phyloP scores from a whole-genome alignment of 2,888 invertebrate genomes.

The Drosophila limbata region DNA sequence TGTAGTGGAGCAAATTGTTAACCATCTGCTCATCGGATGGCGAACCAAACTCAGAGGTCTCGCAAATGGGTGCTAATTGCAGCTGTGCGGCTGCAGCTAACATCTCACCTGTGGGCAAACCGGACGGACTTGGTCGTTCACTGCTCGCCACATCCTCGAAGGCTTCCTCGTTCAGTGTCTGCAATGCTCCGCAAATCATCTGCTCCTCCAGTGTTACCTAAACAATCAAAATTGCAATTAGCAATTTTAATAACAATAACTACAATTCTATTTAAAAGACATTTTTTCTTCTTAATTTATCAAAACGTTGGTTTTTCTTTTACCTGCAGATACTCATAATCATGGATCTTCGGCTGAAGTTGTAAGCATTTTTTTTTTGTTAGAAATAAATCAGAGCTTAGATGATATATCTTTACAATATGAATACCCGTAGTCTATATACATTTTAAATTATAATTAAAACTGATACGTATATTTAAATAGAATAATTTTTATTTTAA shows the following conservation, averaged over 20 bases:
- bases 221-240: constrained; percentile 41
- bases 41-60: constrained; percentile 85
- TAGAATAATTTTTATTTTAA: neutral
- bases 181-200: constrained; percentile 97
- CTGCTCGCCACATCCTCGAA: constrained; percentile 95
- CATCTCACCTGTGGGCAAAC: constrained; percentile 86
- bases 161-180: constrained; percentile 96
- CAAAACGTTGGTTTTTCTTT: constrained; percentile 28
- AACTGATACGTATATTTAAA: neutral
- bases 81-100: constrained; percentile 85
- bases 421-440: neutral
- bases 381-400: constrained; percentile 40
- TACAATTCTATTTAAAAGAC: neutral
- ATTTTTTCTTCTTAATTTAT: neutral
- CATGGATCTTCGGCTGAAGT: constrained; percentile 85
- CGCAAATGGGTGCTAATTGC: constrained; percentile 86
- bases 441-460: neutral
- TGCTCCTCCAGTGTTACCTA: constrained; percentile 97
- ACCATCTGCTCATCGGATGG: constrained; percentile 84
- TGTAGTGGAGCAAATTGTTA: constrained; percentile 71
- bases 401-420: neutral
- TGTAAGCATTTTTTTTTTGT: constrained; percentile 49
- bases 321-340: constrained; percentile 86
- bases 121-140: constrained; percentile 87
- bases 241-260: neutral